Evolutionary conservation across 2,797 vertebrate species (phyloP).

Genomic region (Lindbergichthys nudifrons): DNA sequence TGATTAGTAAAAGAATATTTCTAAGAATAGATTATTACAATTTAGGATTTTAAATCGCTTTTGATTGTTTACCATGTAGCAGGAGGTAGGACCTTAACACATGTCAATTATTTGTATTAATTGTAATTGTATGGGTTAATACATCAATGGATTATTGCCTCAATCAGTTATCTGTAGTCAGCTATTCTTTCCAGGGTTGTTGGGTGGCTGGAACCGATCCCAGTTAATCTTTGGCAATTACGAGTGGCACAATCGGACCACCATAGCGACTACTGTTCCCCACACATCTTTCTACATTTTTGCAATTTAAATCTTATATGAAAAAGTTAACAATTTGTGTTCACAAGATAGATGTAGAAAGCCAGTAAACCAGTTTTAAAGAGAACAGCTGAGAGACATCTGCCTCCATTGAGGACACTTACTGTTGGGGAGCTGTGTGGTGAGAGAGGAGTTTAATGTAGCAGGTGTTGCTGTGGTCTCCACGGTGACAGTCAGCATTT

Average conservation of each 20-base stretch:
- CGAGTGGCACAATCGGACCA: background rate
- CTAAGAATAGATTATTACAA: background rate
- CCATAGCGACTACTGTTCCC: background rate
- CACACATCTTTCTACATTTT: background rate
- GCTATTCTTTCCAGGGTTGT: too few relatives aligned
- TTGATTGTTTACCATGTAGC: too few relatives aligned
- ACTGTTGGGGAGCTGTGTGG: conserved; percentile 47
- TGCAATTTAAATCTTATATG: background rate
- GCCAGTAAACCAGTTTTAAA: too few relatives aligned
- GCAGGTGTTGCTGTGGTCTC: conserved; percentile 32
- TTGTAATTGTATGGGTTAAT: background rate
- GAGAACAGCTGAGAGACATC: too few relatives aligned
- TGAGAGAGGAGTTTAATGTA: conserved; percentile 1
- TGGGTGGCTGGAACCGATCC: too few relatives aligned
- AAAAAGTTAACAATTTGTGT: background rate
- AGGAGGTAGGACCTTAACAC: background rate
- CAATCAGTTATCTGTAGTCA: too few relatives aligned
- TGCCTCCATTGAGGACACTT: conserved; percentile 18
- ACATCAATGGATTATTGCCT: background rate
- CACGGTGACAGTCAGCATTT: background rate
- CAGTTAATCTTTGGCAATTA: too few relatives aligned
- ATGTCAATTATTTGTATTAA: background rate
- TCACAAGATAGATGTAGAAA: too few relatives aligned
- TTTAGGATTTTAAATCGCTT: too few relatives aligned
- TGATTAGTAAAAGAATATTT: background rate